Evolutionary conservation across 2,888 invertebrate species (phyloP).

Genomic region (Lapara coniferarum): DNA sequence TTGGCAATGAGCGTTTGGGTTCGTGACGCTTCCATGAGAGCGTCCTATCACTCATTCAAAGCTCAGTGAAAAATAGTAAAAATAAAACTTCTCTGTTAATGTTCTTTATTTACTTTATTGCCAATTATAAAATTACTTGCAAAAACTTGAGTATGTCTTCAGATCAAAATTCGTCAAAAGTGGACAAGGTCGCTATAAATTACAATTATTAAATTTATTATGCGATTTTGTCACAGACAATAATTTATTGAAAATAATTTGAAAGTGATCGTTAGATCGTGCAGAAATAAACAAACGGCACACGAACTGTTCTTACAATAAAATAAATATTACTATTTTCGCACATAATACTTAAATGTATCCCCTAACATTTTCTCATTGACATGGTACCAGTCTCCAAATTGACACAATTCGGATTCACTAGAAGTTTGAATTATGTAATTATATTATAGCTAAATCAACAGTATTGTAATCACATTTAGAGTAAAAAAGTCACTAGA

Average conservation of each 20-base stretch:
- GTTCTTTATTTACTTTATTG: slow-evolving; percentile 23
- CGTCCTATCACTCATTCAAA: neutral
- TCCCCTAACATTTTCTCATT: neutral
- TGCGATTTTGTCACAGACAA: slow-evolving; percentile 11
- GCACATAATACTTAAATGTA: slow-evolving; percentile 5
- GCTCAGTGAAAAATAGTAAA: neutral
- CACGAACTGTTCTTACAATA: slow-evolving; percentile 4
- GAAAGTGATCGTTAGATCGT: slow-evolving; percentile 17
- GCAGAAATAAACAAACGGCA: slow-evolving; percentile 8
- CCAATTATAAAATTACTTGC: slow-evolving; percentile 25
- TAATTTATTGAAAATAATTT: too few relatives aligned
- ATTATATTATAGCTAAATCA: slow-evolving; percentile 3
- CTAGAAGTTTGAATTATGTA: neutral
- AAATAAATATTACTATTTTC: slow-evolving; percentile 10
- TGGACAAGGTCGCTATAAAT: slow-evolving; percentile 9
- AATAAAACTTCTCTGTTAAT: slow-evolving; percentile 1
- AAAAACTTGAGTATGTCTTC: slow-evolving; percentile 19
- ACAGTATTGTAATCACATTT: neutral
- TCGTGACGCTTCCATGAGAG: too few relatives aligned
- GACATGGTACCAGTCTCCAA: slow-evolving; percentile 15
- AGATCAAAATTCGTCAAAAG: slow-evolving; percentile 10
- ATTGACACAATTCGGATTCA: slow-evolving; percentile 10
- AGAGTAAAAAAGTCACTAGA: slow-evolving; percentile 8
- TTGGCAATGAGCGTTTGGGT: too few relatives aligned
- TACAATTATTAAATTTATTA: slow-evolving; percentile 3